A percentile compares a stretch with the other conserved stretches of the same genome.
These are phyloP conservation scores for Tromatobia lineatoria DNA, from an alignment of 2,888 invertebrate species.

Conservation along the genomic window DNA sequence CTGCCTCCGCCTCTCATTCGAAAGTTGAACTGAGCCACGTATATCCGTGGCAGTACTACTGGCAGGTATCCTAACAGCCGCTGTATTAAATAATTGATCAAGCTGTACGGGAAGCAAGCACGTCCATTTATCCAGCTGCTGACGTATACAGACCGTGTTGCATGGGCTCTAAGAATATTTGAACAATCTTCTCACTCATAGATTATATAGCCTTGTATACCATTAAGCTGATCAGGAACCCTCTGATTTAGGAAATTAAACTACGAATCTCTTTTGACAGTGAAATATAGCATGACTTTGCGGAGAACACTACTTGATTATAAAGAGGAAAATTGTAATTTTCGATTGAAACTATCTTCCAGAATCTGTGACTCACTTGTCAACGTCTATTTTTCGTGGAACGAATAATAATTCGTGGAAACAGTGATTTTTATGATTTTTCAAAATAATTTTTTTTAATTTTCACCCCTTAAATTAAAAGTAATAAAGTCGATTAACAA, in stretches of 20 bases:
- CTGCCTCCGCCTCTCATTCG: background rate
- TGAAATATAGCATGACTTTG: background rate
- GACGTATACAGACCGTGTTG: conserved; percentile 33
- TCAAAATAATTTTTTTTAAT: background rate
- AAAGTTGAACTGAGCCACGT: conserved; percentile 54
- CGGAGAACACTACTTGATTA: background rate
- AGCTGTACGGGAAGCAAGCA: conserved; percentile 58
- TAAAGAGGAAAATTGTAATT: background rate
- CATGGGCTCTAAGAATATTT: conserved; percentile 33
- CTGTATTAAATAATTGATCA: conserved; percentile 76
- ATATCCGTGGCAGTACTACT: conserved; percentile 34
- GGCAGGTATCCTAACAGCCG: conserved; percentile 59
- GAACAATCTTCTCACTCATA: conserved; percentile 30
- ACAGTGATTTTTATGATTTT: background rate
- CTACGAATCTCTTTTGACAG: background rate
- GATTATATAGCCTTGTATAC: background rate
- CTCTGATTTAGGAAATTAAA: conserved; percentile 7
- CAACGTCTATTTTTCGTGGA: background rate
- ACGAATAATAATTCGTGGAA: background rate
- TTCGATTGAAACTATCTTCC: background rate
- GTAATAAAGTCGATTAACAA: background rate
- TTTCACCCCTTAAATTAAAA: background rate
- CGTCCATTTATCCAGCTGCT: conserved; percentile 63
- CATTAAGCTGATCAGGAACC: background rate
- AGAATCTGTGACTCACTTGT: background rate